Conservation (phyloP, 37 sponge, comb jelly and placozoan genomes). For the Chondrilla cf. caribensis region DNA sequence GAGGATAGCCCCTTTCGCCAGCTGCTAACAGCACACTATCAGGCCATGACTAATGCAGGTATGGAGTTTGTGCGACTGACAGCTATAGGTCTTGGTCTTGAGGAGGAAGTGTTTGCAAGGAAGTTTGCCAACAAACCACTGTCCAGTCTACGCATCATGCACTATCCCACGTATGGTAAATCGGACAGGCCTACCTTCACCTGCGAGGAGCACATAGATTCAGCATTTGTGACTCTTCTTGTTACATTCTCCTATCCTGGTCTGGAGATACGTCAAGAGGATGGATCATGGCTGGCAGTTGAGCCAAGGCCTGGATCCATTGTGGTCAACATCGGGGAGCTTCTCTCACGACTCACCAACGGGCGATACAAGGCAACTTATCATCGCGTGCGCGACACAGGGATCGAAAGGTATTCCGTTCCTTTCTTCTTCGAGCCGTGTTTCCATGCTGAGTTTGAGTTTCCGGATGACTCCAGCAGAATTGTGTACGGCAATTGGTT, state of each 20-base stretch:
- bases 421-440: slow-evolving; percentile 61
- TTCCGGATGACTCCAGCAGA: slow-evolving; percentile 12
- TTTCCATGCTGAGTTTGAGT: slow-evolving; percentile 35
- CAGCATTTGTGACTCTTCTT: slow-evolving; percentile 44
- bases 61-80: slow-evolving; percentile 26
- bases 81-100: slow-evolving; percentile 39
- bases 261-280: slow-evolving; percentile 26
- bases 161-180: slow-evolving; percentile 25
- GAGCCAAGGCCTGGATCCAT: slow-evolving; percentile 40
- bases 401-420: slow-evolving; percentile 32
- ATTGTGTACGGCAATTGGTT: slow-evolving; percentile 43
- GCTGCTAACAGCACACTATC: slow-evolving; percentile 2
- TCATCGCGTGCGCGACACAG: slow-evolving; percentile 48
- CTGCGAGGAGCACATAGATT: slow-evolving; percentile 48
- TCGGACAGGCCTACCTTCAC: not conserved
- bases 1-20: not conserved
- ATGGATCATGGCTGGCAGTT: slow-evolving; percentile 35
- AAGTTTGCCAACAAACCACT: slow-evolving; percentile 21
- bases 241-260: slow-evolving; percentile 37
- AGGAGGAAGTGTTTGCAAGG: slow-evolving; percentile 26
- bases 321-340: slow-evolving; percentile 42
- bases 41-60: slow-evolving; percentile 25
- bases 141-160: slow-evolving; percentile 42
- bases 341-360: slow-evolving; percentile 22
- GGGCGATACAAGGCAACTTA: slow-evolving; percentile 48